Base-by-base conservation (phyloP, 2,797 vertebrate species). In the Acrocephalus scirpaceus region DNA sequence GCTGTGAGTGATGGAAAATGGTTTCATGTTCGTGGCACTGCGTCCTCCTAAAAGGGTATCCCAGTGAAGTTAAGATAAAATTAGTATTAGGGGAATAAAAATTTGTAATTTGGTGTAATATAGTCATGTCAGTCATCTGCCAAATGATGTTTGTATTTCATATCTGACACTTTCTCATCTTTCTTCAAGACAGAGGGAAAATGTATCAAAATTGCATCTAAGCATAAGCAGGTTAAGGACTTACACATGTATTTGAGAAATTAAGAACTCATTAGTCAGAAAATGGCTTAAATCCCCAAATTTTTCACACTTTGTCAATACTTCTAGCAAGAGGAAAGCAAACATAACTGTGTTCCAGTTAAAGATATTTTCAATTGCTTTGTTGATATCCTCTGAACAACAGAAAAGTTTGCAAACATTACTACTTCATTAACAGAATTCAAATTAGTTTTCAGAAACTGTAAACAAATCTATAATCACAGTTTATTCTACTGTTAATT, bases 121-220 rank as follows among this genome's bases (percentile, higher is more conserved):
- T 8, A 26, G 7, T 80, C 5, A 3, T 34, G 30, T 14, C 62
- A 65, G 18, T 42, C 16, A 40, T 45, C 40, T n/a, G 29, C 9
- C 26, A 27, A 85, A 71, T n/a, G 42, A 74, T 29, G 18, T 54
- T 95, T 87, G 7, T 34, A 42, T 64, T 92, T 88, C 7, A 1
- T 83, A 85, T 65, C 48, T 92, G 79, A 89, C 21, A 25, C 20
- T 76, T 92, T 32, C 44, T 73, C 5, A 4, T 45, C 19, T 82
- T 88, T 82, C 48, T 91, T 93, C 44, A 85, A 74, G 84, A 80
- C 36, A 74, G 57, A 87, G 23, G 62, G 36, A 83, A 92, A 94
- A 92, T 67, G 15, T 29, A 57, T 81, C 27, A 86, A 47, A 88
- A 75, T 75, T 87, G 11, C 7, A 56, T 60, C 60, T 42, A 94